Percentiles rank a stretch among this genome's conserved stretches.
phyloP scores from a whole-genome alignment of 1,140 invertebrate species.

The Sogatella furcifera region DNA sequence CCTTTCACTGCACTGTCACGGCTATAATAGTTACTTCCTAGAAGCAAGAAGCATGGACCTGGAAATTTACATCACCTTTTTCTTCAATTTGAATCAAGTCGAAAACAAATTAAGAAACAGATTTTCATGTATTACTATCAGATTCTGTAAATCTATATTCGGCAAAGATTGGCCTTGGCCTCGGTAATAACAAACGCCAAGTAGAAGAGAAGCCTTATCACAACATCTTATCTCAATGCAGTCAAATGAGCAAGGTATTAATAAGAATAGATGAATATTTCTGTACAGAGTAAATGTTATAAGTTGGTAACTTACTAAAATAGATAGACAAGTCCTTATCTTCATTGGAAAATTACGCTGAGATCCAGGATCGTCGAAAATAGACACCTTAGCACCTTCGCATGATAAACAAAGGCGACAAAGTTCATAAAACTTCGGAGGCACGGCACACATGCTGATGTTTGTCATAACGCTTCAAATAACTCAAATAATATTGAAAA shows the following conservation, averaged over 20 bases:
- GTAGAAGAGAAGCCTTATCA: slow-evolving; percentile 13
- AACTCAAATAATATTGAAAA: slow-evolving; percentile 10
- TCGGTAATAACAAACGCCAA: slow-evolving; percentile 2
- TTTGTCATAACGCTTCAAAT: slow-evolving; percentile 9
- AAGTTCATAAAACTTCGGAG: slow-evolving; percentile 57
- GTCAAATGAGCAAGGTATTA: slow-evolving; percentile 13
- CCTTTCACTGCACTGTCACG: background rate
- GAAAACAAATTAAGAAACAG: too few relatives aligned
- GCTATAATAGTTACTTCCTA: background rate
- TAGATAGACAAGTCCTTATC: slow-evolving; percentile 32
- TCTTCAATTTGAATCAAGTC: too few relatives aligned
- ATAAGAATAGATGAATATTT: background rate
- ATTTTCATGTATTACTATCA: too few relatives aligned
- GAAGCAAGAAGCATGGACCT: background rate
- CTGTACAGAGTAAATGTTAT: background rate
- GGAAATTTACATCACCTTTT: too few relatives aligned
- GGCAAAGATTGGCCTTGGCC: slow-evolving; percentile 11
- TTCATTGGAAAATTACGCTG: slow-evolving; percentile 50
- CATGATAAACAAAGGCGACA: slow-evolving; percentile 55
- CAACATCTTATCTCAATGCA: slow-evolving; percentile 14
- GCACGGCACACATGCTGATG: slow-evolving; percentile 45
- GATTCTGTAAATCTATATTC: too few relatives aligned
- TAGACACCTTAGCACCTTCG: slow-evolving; percentile 49
- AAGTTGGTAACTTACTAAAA: slow-evolving; percentile 8
- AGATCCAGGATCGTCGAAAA: slow-evolving; percentile 53